A percentile compares a stretch with the other conserved stretches of the same genome.
phyloP scores from a whole-genome alignment of 2,113 vertebrate species.

The Rhea americana region DNA sequence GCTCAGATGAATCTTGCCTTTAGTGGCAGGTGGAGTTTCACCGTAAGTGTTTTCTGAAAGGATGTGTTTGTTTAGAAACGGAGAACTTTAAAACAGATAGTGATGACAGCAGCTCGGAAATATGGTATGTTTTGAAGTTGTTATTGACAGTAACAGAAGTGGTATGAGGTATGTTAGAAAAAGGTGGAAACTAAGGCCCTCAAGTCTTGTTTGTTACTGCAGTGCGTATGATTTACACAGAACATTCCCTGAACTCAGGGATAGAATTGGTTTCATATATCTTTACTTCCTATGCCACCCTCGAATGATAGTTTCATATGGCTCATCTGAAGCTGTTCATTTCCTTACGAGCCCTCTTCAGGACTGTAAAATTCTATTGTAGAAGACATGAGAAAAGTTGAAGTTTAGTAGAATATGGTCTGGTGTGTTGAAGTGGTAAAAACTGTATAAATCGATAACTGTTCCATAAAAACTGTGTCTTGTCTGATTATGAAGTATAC shows the following conservation, averaged over 20 bases:
- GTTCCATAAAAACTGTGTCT: not conserved
- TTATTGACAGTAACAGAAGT: not conserved
- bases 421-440: not conserved
- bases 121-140: not conserved
- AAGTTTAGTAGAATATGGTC: not conserved
- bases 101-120: conserved; percentile 16
- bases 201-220: not conserved
- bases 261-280: not conserved
- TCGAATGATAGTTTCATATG: not conserved
- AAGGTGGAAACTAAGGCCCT: not conserved
- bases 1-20: not conserved
- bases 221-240: not conserved
- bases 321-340: not conserved
- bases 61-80: not conserved
- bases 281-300: not conserved
- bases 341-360: not conserved
- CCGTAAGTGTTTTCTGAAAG: not conserved
- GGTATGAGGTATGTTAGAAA: not conserved
- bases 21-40: not conserved
- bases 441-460: not conserved
- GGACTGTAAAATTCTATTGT: not conserved
- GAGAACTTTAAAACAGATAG: not conserved
- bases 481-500: not conserved
- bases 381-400: not conserved
- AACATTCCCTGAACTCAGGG: not conserved